Percentiles rank a stretch among this genome's conserved stretches.
Evolutionary conservation across 1,140 invertebrate species (phyloP).

Genomic region (Glomeris maerens): DNA sequence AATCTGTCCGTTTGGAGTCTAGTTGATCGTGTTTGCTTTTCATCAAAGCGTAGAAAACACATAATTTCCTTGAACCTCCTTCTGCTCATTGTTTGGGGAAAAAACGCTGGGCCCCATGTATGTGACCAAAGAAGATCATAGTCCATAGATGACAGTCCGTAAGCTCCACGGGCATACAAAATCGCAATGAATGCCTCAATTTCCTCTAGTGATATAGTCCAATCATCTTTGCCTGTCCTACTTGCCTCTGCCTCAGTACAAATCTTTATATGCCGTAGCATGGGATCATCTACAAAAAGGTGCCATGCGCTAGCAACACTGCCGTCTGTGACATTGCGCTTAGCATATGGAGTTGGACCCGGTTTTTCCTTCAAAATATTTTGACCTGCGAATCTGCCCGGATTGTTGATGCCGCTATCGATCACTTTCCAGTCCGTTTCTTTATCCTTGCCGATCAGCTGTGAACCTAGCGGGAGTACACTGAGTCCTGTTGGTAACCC

Average conservation of each 20-base stretch:
- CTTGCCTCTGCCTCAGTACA: background rate
- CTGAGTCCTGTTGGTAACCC: no score
- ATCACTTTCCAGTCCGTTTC: no score
- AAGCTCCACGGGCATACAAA: background rate
- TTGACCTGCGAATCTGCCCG: no score
- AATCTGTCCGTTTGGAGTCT: conserved; percentile 10
- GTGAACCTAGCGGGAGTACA: no score
- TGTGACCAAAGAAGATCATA: background rate
- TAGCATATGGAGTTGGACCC: no score
- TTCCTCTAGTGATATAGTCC: background rate
- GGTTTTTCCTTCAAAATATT: no score
- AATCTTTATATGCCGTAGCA: background rate
- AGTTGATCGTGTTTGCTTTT: conserved; percentile 1
- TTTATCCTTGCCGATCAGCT: no score
- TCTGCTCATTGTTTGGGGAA: conserved; percentile 7
- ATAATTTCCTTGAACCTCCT: conserved; percentile 5
- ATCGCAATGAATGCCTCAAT: background rate
- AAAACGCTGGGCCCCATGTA: background rate
- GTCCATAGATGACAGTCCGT: background rate
- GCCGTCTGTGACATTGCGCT: no score
- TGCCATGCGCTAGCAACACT: no score
- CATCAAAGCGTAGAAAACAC: conserved; percentile 12
- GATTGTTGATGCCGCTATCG: no score
- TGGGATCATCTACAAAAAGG: background rate
- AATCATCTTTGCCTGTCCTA: background rate